Conservation (phyloP, 1,140 invertebrate species). For the Latrodectus geometricus region DNA sequence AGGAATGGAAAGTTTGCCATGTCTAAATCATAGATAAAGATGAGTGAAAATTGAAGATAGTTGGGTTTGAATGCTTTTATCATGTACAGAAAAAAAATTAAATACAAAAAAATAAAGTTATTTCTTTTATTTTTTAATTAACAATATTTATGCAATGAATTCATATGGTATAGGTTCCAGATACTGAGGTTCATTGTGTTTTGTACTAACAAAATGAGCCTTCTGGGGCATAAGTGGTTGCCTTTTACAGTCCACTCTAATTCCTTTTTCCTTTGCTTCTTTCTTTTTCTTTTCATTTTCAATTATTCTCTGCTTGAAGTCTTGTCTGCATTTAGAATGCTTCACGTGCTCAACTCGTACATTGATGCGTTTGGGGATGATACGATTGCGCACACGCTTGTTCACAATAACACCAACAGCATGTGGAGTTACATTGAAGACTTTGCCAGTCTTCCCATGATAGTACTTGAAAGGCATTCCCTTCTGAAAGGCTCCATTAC, state of each 20-base stretch:
- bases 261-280: slow-evolving; percentile 84
- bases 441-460: slow-evolving; percentile 97
- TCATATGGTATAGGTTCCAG: slow-evolving; percentile 60
- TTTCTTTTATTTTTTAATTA: neutral
- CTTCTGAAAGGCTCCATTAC: slow-evolving; percentile 98
- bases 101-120: no score
- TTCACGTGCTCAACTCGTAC: slow-evolving; percentile 97
- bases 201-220: slow-evolving; percentile 49
- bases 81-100: no score
- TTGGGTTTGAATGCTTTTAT: no score
- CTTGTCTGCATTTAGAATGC: slow-evolving; percentile 95
- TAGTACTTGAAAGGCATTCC: slow-evolving; percentile 99
- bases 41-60: no score
- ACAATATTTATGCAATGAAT: slow-evolving; percentile 50
- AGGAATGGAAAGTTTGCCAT: no score
- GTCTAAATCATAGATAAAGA: no score
- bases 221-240: slow-evolving; percentile 64
- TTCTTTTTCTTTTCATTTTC: slow-evolving; percentile 84
- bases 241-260: slow-evolving; percentile 82
- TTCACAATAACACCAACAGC: slow-evolving; percentile 99
- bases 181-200: slow-evolving; percentile 55
- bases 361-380: slow-evolving; percentile 96
- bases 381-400: slow-evolving; percentile 86
- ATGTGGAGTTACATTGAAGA: slow-evolving; percentile 97
- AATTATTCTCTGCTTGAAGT: slow-evolving; percentile 93